A percentile compares a stretch with the other conserved stretches of the same genome.
phyloP scores from a whole-genome alignment of 1,140 invertebrate genomes.

The Heterodera schachtii region DNA sequence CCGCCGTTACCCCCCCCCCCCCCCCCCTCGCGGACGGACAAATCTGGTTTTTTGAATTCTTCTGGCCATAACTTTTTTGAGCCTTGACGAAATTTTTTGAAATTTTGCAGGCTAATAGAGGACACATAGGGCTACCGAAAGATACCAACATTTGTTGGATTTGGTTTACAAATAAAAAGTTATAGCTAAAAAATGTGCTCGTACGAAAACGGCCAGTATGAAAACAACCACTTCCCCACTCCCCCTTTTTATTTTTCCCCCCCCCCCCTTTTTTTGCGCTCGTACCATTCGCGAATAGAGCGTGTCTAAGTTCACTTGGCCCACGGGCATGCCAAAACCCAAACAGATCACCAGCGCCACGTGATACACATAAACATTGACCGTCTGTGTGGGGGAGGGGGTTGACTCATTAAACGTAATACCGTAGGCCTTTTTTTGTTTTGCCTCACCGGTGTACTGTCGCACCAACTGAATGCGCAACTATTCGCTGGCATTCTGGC shows the following conservation, averaged over 20 bases:
- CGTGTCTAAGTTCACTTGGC: slow-evolving; percentile 23
- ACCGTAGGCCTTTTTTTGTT: neutral
- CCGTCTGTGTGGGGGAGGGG: slow-evolving; percentile 16
- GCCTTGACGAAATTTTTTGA: too few species aligned
- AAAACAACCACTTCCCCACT: too few species aligned
- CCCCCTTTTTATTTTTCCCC: slow-evolving; percentile 8
- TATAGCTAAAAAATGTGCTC: slow-evolving; percentile 36
- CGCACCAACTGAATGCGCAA: slow-evolving; percentile 27
- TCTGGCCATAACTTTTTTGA: too few species aligned
- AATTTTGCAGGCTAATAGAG: too few species aligned
- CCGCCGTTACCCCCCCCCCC: too few species aligned
- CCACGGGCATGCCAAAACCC: slow-evolving; percentile 25
- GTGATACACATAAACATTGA: slow-evolving; percentile 34
- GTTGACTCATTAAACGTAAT: neutral
- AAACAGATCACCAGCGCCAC: slow-evolving; percentile 21
- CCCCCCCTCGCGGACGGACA: too few species aligned
- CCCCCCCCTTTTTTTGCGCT: neutral
- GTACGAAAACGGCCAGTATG: too few species aligned
- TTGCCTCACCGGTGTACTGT: slow-evolving; percentile 14
- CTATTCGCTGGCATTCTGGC: slow-evolving; percentile 25
- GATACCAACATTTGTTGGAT: too few species aligned
- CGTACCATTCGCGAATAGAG: slow-evolving; percentile 17
- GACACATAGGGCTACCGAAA: too few species aligned
- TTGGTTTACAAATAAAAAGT: slow-evolving; percentile 3
- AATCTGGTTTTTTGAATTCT: too few species aligned